These are phyloP conservation scores for Cataglyphis hispanica DNA, from an alignment of 1,140 invertebrate genomes.

Conservation along the genomic window DNA sequence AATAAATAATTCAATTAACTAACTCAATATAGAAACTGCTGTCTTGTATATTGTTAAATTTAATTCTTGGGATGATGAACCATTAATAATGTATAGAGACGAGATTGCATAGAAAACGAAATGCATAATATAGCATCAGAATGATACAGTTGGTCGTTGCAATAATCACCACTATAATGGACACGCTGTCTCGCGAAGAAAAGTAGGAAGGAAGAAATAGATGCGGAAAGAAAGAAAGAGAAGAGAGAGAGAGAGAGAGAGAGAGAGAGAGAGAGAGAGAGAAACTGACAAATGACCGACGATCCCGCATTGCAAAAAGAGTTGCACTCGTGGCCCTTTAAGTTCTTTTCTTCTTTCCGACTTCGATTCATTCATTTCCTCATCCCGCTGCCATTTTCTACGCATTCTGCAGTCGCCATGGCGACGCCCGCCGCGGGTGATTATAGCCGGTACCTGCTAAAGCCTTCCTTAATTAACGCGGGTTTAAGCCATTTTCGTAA, in stretches of 20 bases:
- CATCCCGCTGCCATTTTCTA: constrained; percentile 70
- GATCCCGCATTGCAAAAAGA: constrained; percentile 70
- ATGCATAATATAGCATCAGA: not conserved
- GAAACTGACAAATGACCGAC: constrained; percentile 74
- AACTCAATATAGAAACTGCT: not conserved
- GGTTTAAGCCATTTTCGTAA: constrained; percentile 80
- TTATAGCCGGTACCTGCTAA: constrained; percentile 79
- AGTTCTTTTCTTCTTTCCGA: constrained; percentile 57
- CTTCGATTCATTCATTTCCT: constrained; percentile 73
- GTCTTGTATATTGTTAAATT: not conserved
- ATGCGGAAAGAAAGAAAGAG: not conserved
- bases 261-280: constrained; percentile 1
- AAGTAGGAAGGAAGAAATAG: not conserved
- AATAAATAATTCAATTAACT: not conserved
- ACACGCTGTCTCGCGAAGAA: constrained; percentile 32
- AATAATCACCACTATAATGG: constrained; percentile 43
- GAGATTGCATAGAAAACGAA: not conserved
- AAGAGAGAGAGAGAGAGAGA: not conserved
- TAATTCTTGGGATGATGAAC: not conserved
- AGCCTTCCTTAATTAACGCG: constrained; percentile 83
- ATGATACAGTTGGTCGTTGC: constrained; percentile 20
- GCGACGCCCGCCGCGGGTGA: constrained; percentile 72
- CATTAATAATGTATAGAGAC: not conserved
- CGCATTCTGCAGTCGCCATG: constrained; percentile 75
- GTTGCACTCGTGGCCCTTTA: constrained; percentile 50